Conservation (phyloP, 2,113 vertebrate genomes). For the Ifrita kowaldi region DNA sequence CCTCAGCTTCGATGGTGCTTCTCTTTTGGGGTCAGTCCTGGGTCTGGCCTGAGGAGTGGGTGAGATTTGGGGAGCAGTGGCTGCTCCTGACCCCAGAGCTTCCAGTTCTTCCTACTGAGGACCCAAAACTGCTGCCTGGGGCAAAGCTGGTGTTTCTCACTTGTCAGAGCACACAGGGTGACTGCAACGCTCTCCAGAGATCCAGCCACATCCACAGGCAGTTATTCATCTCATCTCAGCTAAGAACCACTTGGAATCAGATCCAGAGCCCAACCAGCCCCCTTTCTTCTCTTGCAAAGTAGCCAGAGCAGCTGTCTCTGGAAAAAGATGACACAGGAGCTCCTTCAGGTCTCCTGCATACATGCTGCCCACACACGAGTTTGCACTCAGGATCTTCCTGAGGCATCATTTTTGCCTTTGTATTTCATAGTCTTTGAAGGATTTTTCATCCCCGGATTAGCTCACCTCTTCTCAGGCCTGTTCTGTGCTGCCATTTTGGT, state of each 20-base stretch:
- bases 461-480: neutral
- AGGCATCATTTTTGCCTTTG: neutral
- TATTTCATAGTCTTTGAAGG: neutral
- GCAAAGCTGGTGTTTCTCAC: neutral
- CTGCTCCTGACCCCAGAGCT: neutral
- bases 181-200: neutral
- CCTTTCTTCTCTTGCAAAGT: neutral
- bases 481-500: neutral
- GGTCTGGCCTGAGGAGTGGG: accelerated
- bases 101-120: neutral
- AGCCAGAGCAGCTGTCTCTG: neutral
- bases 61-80: neutral
- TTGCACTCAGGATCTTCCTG: neutral
- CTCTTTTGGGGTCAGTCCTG: neutral
- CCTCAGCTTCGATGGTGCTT: neutral
- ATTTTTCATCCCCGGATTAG: neutral
- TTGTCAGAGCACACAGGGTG: neutral
- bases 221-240: neutral
- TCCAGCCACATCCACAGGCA: neutral
- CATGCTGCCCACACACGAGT: neutral
- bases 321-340: neutral
- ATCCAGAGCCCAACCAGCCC: neutral
- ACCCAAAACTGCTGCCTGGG: neutral
- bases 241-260: neutral
- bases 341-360: neutral